A percentile compares a stretch with the other conserved stretches of the same genome.
These are phyloP conservation scores for Ligdia adustata DNA, from an alignment of 2,888 invertebrate species.

Conservation along the genomic window DNA sequence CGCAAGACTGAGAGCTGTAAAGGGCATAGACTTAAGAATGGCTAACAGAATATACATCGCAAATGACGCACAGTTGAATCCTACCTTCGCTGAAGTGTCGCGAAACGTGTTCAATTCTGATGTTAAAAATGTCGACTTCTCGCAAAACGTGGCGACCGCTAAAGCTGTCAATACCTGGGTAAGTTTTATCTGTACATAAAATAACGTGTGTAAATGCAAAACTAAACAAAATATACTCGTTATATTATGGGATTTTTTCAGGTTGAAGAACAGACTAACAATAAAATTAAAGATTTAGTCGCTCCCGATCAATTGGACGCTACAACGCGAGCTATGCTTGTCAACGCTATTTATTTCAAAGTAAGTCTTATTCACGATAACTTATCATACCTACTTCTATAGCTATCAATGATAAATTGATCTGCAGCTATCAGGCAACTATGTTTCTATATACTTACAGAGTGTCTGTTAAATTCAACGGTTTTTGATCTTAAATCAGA, in stretches of 20 bases:
- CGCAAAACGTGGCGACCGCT: slow-evolving; percentile 64
- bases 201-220: neutral
- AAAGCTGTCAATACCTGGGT: slow-evolving; percentile 91
- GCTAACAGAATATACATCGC: slow-evolving; percentile 89
- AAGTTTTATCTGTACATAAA: slow-evolving; percentile 28
- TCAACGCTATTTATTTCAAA: slow-evolving; percentile 95
- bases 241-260: slow-evolving; percentile 46
- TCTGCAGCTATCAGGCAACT: no score
- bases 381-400: no score
- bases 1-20: slow-evolving; percentile 46
- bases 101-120: slow-evolving; percentile 85
- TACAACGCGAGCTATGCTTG: slow-evolving; percentile 86
- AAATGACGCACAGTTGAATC: slow-evolving; percentile 70
- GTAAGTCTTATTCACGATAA: slow-evolving; percentile 48
- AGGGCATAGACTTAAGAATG: slow-evolving; percentile 82
- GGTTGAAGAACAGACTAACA: slow-evolving; percentile 73
- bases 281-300: slow-evolving; percentile 84
- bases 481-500: no score
- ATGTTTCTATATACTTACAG: no score
- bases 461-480: no score
- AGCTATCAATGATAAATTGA: no score
- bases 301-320: slow-evolving; percentile 70
- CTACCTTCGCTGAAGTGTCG: slow-evolving; percentile 81
- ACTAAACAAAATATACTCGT: neutral
- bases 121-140: slow-evolving; percentile 86